Evolutionary conservation across 2,888 invertebrate species (phyloP).

Genomic region (Entomobrya proxima): DNA sequence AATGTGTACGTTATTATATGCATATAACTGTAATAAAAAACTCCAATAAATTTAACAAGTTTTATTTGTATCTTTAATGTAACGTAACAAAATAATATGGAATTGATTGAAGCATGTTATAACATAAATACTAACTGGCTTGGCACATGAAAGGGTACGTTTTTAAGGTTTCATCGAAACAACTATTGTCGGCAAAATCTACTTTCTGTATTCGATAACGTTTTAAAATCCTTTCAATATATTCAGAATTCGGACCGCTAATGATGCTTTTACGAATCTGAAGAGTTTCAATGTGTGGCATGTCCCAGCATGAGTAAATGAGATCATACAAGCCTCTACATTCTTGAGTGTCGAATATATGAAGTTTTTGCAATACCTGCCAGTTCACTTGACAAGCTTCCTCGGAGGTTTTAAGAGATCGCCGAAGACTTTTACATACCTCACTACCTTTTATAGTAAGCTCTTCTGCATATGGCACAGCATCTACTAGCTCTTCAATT

Average conservation of each 20-base stretch:
- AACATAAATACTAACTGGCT: neutral
- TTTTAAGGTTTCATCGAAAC: slow-evolving; percentile 51
- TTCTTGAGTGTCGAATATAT: slow-evolving; percentile 35
- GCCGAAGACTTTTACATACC: slow-evolving; percentile 44
- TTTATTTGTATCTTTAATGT: neutral
- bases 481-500: slow-evolving; percentile 28
- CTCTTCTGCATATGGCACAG: slow-evolving; percentile 55
- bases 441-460: slow-evolving; percentile 41
- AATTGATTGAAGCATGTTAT: neutral
- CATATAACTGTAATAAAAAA: too few species aligned
- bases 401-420: neutral
- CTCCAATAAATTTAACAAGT: too few species aligned
- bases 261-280: slow-evolving; percentile 52
- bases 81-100: neutral
- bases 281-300: slow-evolving; percentile 43
- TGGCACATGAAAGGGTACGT: slow-evolving; percentile 47
- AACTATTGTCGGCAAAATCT: slow-evolving; percentile 55
- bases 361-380: slow-evolving; percentile 41
- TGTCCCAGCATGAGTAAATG: slow-evolving; percentile 58
- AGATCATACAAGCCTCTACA: slow-evolving; percentile 56
- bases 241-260: slow-evolving; percentile 28
- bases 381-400: slow-evolving; percentile 30
- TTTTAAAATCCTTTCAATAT: slow-evolving; percentile 56
- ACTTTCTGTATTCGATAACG: slow-evolving; percentile 53
- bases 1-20: too few species aligned